Conservation (phyloP, 2,113 vertebrate genomes). For the Suncus etruscus region DNA sequence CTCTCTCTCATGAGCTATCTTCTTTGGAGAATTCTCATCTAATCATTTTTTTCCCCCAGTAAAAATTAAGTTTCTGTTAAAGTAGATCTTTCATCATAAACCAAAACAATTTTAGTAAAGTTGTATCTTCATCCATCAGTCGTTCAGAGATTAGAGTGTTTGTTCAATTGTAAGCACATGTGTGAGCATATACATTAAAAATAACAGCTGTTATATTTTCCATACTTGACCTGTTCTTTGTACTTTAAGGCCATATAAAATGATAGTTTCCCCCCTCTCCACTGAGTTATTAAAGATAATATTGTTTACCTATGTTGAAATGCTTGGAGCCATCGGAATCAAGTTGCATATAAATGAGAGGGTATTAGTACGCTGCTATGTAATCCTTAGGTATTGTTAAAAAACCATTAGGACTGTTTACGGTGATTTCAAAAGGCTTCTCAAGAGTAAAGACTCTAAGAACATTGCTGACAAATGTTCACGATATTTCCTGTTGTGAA, state of each 20-base stretch:
- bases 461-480: not conserved
- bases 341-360: slow-evolving; percentile 32
- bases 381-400: slow-evolving; percentile 28
- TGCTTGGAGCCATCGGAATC: slow-evolving; percentile 19
- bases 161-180: not conserved
- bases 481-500: slow-evolving; percentile 26
- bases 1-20: not conserved
- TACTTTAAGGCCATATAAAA: slow-evolving; percentile 5
- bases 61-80: not conserved
- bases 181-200: not conserved
- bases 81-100: not conserved
- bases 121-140: not conserved
- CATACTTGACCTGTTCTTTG: not conserved
- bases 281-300: not conserved
- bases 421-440: slow-evolving; percentile 38
- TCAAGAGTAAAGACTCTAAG: slow-evolving; percentile 24
- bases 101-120: not conserved
- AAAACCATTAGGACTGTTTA: not conserved
- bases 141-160: not conserved
- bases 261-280: not conserved
- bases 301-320: not conserved
- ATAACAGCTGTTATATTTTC: slow-evolving; percentile 8
- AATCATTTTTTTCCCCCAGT: not conserved
- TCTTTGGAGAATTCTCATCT: not conserved
- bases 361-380: not conserved